These are phyloP conservation scores for Lottia gigantea DNA, from an alignment of 2,888 invertebrate species.

Conservation along the genomic window DNA sequence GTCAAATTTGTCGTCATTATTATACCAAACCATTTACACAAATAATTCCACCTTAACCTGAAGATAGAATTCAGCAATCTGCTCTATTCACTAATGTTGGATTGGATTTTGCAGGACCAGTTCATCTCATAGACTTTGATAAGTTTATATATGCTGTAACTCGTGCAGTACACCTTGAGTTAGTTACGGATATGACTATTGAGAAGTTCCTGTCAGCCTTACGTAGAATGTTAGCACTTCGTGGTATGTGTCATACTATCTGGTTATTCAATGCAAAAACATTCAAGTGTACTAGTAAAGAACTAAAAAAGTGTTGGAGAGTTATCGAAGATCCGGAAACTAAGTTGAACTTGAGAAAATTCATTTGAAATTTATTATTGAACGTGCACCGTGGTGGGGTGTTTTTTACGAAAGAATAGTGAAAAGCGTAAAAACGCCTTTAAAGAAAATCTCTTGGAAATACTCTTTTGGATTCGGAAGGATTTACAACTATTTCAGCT, in stretches of 20 bases:
- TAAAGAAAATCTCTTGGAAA: no score
- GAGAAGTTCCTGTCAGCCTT: neutral
- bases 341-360: neutral
- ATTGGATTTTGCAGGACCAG: neutral
- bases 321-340: neutral
- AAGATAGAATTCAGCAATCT: neutral
- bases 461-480: no score
- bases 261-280: neutral
- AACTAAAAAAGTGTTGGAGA: conserved; percentile 6
- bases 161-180: neutral
- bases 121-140: neutral
- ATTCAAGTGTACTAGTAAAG: neutral
- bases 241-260: neutral
- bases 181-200: neutral
- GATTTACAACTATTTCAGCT: no score
- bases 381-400: neutral
- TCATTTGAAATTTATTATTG: neutral
- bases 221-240: neutral
- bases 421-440: no score
- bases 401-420: neutral
- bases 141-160: neutral
- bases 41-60: neutral
- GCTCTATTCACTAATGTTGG: neutral
- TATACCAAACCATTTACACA: conserved; percentile 11
- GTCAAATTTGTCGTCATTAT: conserved; percentile 13